Percentiles rank a stretch among this genome's conserved stretches.
Evolutionary conservation across 2,797 vertebrate genomes (phyloP).

Genomic region (Bradypodion pumilum): DNA sequence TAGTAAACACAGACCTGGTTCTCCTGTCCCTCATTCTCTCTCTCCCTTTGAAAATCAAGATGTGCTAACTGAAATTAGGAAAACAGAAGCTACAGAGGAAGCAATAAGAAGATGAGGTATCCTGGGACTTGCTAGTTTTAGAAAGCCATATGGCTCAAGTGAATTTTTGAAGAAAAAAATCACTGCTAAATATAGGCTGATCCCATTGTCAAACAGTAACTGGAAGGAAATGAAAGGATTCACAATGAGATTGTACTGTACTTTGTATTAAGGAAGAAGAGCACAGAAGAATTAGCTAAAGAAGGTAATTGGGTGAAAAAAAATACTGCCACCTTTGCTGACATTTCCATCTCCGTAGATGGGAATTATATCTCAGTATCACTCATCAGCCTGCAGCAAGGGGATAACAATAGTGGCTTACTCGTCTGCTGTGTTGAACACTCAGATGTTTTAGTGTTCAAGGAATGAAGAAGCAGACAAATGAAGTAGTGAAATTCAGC

Average conservation of each 20-base stretch:
- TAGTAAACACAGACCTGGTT: slow-evolving; percentile 64
- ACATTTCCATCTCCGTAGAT: no score
- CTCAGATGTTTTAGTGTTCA: no score
- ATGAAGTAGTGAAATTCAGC: no score
- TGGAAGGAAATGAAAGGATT: slow-evolving; percentile 13
- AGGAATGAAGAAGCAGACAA: no score
- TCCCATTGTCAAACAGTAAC: slow-evolving; percentile 47
- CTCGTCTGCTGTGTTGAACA: no score
- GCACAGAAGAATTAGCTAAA: neutral
- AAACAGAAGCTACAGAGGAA: slow-evolving; percentile 65
- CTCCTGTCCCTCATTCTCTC: slow-evolving; percentile 49
- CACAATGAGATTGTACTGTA: neutral
- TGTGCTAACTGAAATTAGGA: slow-evolving; percentile 58
- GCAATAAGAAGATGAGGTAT: slow-evolving; percentile 54
- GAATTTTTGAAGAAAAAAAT: slow-evolving; percentile 32
- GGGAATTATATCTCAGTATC: no score
- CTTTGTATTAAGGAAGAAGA: neutral
- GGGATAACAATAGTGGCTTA: no score
- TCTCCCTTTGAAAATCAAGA: slow-evolving; percentile 50
- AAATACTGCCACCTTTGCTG: neutral
- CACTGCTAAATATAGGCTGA: slow-evolving; percentile 58
- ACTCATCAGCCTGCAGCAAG: no score
- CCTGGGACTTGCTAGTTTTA: slow-evolving; percentile 57
- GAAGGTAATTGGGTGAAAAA: no score
- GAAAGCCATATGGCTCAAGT: slow-evolving; percentile 58